Conservation (phyloP, 1,140 invertebrate genomes). For the Xylocopa sonorina region DNA sequence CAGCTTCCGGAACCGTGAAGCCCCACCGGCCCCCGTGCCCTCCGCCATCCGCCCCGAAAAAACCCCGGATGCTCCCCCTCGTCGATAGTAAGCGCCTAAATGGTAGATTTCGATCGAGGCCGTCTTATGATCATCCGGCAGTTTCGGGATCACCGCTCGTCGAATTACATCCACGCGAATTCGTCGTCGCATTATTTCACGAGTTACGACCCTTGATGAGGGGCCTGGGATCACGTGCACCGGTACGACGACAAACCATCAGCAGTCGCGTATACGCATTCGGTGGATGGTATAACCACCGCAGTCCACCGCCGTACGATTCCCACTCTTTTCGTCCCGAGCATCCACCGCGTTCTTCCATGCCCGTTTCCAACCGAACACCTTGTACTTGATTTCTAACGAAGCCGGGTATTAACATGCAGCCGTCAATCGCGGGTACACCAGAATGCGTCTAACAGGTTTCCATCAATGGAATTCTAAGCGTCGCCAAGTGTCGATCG, state of each 20-base stretch:
- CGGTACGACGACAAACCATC: slow-evolving; percentile 66
- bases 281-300: slow-evolving; percentile 59
- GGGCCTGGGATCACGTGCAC: slow-evolving; percentile 72
- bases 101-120: slow-evolving; percentile 70
- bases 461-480: too few relatives aligned
- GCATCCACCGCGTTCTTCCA: background rate
- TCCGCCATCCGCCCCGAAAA: background rate
- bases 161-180: slow-evolving; percentile 72
- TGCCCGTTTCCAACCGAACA: background rate
- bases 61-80: slow-evolving; percentile 50
- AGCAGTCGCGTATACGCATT: slow-evolving; percentile 65
- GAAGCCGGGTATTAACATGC: background rate
- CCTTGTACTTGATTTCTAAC: background rate
- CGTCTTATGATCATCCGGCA: slow-evolving; percentile 76
- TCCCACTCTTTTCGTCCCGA: slow-evolving; percentile 50
- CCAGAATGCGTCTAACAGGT: too few relatives aligned
- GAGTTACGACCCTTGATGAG: slow-evolving; percentile 78
- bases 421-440: too few relatives aligned
- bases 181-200: slow-evolving; percentile 74
- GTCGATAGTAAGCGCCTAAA: slow-evolving; percentile 63
- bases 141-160: slow-evolving; percentile 70
- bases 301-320: slow-evolving; percentile 42
- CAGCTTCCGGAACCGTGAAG: slow-evolving; percentile 60
- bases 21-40: slow-evolving; percentile 10
- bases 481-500: too few relatives aligned